A percentile compares a stretch with the other conserved stretches of the same genome.
phyloP scores from a whole-genome alignment of 2,797 vertebrate species.

The Sitta carolinensis region DNA sequence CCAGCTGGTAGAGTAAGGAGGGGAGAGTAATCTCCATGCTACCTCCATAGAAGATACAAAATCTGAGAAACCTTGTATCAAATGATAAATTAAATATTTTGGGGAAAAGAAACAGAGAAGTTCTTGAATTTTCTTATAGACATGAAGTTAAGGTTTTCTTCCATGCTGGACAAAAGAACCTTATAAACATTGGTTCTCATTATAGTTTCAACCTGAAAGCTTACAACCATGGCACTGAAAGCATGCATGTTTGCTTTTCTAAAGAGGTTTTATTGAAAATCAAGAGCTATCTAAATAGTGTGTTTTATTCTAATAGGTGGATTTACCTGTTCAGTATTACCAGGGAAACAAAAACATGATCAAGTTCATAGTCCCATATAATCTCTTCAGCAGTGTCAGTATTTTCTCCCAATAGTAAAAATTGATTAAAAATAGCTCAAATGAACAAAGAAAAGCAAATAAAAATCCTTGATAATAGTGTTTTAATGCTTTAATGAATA shows the following conservation, averaged over 20 bases:
- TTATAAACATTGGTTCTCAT: background rate
- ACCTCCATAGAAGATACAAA: background rate
- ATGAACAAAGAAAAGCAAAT: background rate
- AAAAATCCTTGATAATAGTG: background rate
- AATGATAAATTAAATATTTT: background rate
- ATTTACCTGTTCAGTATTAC: background rate
- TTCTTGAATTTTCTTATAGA: background rate
- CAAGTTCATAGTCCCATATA: background rate
- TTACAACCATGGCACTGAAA: background rate
- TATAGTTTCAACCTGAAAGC: background rate
- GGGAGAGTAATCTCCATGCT: too few relatives aligned
- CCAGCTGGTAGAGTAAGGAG: background rate
- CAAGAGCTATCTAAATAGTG: background rate
- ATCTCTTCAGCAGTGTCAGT: background rate
- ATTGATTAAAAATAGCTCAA: background rate
- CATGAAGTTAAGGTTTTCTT: accelerated
- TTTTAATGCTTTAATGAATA: background rate
- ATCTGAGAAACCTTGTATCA: background rate
- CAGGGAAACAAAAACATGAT: background rate
- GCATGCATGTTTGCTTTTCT: background rate
- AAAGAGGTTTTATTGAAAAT: background rate
- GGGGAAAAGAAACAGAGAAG: background rate
- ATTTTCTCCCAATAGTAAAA: background rate
- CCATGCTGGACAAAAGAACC: background rate
- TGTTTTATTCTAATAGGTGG: background rate